Percentiles rank a stretch among this genome's conserved stretches.
These are phyloP conservation scores for Apodemus sylvaticus DNA, from an alignment of 2,113 vertebrate species.

Conservation along the genomic window DNA sequence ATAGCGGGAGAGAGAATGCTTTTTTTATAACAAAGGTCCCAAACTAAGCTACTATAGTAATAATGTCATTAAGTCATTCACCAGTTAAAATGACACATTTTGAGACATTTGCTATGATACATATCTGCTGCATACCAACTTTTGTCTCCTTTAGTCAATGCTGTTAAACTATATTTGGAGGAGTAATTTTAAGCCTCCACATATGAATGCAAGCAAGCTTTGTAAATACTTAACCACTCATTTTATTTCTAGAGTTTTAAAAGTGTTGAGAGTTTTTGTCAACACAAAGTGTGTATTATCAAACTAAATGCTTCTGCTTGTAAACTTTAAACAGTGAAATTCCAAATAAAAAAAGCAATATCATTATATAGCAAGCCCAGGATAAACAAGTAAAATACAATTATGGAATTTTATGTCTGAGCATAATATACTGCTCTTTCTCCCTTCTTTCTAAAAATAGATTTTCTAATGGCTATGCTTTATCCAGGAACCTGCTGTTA, in stretches of 20 bases:
- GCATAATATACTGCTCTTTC: slow-evolving; percentile 52
- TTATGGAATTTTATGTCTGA: background rate
- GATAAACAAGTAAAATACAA: slow-evolving; percentile 49
- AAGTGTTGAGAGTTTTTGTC: slow-evolving; percentile 29
- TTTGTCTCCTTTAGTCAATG: background rate
- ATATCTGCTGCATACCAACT: background rate
- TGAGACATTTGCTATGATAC: background rate
- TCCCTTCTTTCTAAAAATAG: slow-evolving; percentile 59
- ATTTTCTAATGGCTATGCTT: slow-evolving; percentile 64
- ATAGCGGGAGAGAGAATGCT: no score
- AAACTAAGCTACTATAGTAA: background rate
- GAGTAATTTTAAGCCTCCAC: slow-evolving; percentile 5
- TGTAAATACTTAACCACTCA: background rate
- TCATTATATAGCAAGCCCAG: slow-evolving; percentile 29
- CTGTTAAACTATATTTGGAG: background rate
- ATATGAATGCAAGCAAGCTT: slow-evolving; percentile 1
- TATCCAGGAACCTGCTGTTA: slow-evolving; percentile 55
- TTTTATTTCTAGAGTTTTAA: slow-evolving; percentile 36
- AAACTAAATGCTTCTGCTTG: slow-evolving; percentile 18
- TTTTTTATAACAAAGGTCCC: background rate
- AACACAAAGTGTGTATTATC: slow-evolving; percentile 21
- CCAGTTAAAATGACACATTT: background rate
- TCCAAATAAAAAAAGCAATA: slow-evolving; percentile 12
- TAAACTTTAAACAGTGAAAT: slow-evolving; percentile 36
- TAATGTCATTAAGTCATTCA: background rate